Conservation (phyloP, 2,888 invertebrate species). For the Gymnoscelis rufifasciata region DNA sequence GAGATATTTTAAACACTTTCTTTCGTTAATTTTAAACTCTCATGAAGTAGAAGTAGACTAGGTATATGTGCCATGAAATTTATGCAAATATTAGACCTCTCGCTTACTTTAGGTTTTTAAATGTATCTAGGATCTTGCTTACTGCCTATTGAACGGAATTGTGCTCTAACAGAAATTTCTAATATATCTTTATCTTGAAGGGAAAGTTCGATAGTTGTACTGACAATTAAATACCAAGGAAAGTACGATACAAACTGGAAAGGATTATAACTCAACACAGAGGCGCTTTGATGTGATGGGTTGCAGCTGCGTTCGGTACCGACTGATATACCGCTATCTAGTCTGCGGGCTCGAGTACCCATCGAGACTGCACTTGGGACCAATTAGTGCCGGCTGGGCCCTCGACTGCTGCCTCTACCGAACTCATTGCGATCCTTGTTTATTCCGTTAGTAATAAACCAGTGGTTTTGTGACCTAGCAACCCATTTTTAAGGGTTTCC, state of each 20-base stretch:
- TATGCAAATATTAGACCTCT: no score
- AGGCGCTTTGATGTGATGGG: conserved; percentile 53
- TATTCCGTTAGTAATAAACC: conserved; percentile 4
- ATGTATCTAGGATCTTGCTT: no score
- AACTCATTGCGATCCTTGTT: no score
- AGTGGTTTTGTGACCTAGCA: neutral
- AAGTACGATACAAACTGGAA: conserved; percentile 6
- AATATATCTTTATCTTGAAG: neutral
- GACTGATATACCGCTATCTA: conserved; percentile 14
- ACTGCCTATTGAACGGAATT: no score
- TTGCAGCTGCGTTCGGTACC: conserved; percentile 55
- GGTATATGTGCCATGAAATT: no score
- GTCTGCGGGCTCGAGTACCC: conserved; percentile 31
- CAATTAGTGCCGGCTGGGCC: conserved; percentile 54
- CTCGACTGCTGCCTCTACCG: conserved; percentile 8
- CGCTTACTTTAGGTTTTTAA: no score
- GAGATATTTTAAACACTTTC: no score
- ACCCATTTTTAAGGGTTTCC: no score
- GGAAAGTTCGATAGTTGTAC: conserved; percentile 9
- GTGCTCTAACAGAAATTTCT: no score
- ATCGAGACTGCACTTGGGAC: conserved; percentile 57
- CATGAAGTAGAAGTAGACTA: no score
- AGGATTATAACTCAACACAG: conserved; percentile 35
- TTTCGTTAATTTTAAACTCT: no score
- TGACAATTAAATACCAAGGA: conserved; percentile 6